Evolutionary conservation across 2,113 vertebrate species (phyloP).

Genomic region (Rana temporaria): DNA sequence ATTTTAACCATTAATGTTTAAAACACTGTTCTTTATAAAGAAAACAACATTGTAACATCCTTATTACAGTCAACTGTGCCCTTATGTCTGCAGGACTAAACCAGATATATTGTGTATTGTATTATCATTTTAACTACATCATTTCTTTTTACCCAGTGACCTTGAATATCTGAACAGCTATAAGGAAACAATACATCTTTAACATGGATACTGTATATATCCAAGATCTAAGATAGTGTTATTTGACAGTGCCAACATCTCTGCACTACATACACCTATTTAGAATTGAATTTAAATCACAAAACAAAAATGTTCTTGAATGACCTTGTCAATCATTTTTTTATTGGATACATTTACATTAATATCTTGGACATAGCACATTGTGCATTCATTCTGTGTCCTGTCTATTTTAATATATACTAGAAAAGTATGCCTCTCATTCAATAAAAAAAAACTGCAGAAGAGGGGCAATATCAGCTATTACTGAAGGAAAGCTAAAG

Average conservation of each 20-base stretch:
- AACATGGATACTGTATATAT: not conserved
- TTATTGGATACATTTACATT: conserved; percentile 21
- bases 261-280: not conserved
- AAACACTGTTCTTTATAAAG: no score
- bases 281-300: not conserved
- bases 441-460: no score
- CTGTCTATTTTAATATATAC: not conserved
- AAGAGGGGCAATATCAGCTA: no score
- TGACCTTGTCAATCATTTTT: conserved; percentile 19
- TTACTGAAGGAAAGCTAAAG: no score
- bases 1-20: no score
- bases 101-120: no score
- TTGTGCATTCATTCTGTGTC: not conserved
- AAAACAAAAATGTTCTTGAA: conserved; percentile 1
- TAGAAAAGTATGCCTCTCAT: no score
- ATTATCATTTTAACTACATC: no score
- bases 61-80: no score
- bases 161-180: not conserved
- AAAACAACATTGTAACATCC: no score
- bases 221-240: not conserved
- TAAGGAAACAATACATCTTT: not conserved
- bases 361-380: not conserved
- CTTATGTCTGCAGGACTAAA: no score
- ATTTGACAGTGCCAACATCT: not conserved
- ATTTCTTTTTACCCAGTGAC: not conserved